Conservation (phyloP, 2,113 vertebrate species). For the Thalassarche chlororhynchos region DNA sequence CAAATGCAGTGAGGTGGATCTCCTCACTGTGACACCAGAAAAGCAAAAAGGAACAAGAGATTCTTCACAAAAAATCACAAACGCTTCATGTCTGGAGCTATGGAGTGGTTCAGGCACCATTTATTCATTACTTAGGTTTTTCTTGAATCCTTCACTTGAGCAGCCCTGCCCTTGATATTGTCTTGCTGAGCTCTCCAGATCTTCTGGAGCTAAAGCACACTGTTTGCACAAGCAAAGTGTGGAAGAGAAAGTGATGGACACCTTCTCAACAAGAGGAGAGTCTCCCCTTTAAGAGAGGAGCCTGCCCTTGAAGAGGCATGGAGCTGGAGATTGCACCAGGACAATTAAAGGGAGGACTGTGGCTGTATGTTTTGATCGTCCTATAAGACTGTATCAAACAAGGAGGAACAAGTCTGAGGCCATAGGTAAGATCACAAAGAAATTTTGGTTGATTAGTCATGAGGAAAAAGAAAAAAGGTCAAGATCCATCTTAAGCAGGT, state of each 20-base stretch:
- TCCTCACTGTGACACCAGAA: not conserved
- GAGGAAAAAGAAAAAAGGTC: not conserved
- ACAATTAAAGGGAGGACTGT: not conserved
- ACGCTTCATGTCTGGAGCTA: not conserved
- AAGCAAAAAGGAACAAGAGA: not conserved
- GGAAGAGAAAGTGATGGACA: not conserved
- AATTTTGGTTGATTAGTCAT: not conserved
- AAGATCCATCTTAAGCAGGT: not conserved
- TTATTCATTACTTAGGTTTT: not conserved
- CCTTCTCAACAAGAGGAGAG: not conserved
- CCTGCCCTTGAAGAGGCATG: not conserved
- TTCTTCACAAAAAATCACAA: not conserved
- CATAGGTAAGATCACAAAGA: not conserved
- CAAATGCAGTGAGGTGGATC: not conserved
- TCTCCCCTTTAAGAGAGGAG: not conserved
- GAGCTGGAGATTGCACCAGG: not conserved
- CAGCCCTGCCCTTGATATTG: not conserved
- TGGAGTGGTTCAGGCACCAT: not conserved
- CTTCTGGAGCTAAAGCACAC: not conserved
- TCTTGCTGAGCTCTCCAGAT: not conserved
- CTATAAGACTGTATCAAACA: not conserved
- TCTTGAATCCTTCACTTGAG: not conserved
- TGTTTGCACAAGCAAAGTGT: not conserved
- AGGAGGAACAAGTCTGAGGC: not conserved
- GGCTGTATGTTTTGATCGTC: not conserved